These are phyloP conservation scores for Parauchenoglanis punctatus DNA, from an alignment of 2,797 vertebrate genomes.

Conservation along the genomic window DNA sequence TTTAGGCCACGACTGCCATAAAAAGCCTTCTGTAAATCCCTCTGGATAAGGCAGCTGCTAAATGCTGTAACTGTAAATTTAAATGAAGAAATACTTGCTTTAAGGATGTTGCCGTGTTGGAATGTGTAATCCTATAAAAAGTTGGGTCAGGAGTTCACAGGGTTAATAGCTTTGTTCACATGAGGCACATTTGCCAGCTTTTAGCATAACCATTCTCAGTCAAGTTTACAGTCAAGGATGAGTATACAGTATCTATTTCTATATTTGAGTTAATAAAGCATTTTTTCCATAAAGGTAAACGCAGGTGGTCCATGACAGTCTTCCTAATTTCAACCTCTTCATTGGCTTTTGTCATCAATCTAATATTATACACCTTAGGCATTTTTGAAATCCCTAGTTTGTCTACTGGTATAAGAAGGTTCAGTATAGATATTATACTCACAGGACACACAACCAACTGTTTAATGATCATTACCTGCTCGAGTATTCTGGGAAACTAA, in stretches of 20 bases:
- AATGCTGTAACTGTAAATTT: neutral
- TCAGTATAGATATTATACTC: neutral
- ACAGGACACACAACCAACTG: too few species aligned
- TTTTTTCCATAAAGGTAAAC: neutral
- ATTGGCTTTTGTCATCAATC: neutral
- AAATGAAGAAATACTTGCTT: constrained; percentile 35
- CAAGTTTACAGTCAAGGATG: constrained; percentile 9
- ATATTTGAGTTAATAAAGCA: neutral
- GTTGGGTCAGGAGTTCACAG: constrained; percentile 47
- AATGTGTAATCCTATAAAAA: constrained; percentile 47
- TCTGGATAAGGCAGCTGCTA: neutral
- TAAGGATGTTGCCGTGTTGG: constrained; percentile 30
- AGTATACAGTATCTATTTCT: neutral
- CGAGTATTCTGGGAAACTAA: neutral
- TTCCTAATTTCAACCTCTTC: neutral
- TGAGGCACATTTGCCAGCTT: constrained; percentile 39
- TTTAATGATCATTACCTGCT: too few species aligned
- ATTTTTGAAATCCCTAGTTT: neutral
- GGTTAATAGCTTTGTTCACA: constrained; percentile 50
- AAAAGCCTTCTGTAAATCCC: neutral
- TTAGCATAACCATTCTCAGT: constrained; percentile 30
- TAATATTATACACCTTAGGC: neutral
- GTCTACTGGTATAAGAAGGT: neutral
- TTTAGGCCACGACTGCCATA: too few species aligned
- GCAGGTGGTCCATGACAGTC: neutral